A percentile compares a stretch with the other conserved stretches of the same genome.
These are phyloP conservation scores for Cylas formicarius DNA, from an alignment of 1,140 invertebrate species.

Conservation along the genomic window DNA sequence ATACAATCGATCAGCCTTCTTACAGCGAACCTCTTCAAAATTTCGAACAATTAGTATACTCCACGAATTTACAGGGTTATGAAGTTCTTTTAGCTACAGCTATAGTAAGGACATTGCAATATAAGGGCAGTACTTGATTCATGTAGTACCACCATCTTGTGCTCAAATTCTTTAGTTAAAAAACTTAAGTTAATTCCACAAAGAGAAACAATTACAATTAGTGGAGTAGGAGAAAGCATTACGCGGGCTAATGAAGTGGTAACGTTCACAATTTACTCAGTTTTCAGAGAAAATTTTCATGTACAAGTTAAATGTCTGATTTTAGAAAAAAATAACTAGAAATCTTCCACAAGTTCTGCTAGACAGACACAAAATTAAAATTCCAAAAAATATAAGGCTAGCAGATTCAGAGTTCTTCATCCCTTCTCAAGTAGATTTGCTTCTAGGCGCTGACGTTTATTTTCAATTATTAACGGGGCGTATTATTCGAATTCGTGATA, in stretches of 20 bases:
- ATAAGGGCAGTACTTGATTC: too few species aligned
- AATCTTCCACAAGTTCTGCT: slow-evolving; percentile 1
- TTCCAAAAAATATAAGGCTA: slow-evolving; percentile 3
- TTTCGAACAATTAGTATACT: too few species aligned
- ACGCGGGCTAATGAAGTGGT: neutral
- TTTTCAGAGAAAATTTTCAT: neutral
- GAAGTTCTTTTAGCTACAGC: too few species aligned
- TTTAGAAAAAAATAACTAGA: neutral
- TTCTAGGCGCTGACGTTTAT: too few species aligned
- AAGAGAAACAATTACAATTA: neutral
- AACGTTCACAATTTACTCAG: slow-evolving; percentile 1
- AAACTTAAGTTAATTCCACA: neutral
- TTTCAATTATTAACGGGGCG: neutral
- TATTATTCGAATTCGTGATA: neutral
- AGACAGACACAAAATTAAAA: slow-evolving; percentile 3
- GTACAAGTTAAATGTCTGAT: neutral
- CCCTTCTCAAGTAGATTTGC: neutral
- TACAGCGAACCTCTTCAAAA: too few species aligned
- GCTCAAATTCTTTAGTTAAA: too few species aligned
- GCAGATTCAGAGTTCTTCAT: neutral
- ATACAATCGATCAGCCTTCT: too few species aligned
- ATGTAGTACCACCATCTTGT: too few species aligned
- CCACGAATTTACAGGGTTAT: too few species aligned
- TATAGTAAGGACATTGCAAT: too few species aligned
- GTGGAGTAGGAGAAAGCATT: neutral